Conservation (phyloP, 2,797 vertebrate genomes). For the Takifugu ocellatus region DNA sequence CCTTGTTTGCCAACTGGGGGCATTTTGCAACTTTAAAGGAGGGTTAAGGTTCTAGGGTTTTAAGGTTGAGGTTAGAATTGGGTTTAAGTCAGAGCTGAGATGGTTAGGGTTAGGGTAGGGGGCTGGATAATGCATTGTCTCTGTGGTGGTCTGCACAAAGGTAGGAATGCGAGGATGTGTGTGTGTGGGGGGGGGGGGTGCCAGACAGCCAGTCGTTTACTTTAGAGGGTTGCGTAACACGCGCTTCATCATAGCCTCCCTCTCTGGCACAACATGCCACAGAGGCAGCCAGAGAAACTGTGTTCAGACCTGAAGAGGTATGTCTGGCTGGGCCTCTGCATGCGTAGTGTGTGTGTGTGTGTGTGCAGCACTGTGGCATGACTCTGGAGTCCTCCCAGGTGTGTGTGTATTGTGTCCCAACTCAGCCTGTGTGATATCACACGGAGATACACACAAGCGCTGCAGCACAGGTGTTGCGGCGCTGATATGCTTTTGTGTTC, state of each 20-base stretch:
- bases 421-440: conserved; percentile 44
- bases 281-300: conserved; percentile 48
- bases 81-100: no score
- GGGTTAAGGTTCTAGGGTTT: no score
- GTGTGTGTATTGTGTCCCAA: conserved; percentile 46
- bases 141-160: no score
- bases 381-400: conserved; percentile 51
- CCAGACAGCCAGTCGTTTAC: conserved; percentile 33
- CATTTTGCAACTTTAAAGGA: no score
- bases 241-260: conserved; percentile 32
- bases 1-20: no score
- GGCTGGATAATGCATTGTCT: no score
- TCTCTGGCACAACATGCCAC: conserved; percentile 44
- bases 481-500: conserved; percentile 64
- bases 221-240: conserved; percentile 44
- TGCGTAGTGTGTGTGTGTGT: conserved; percentile 10
- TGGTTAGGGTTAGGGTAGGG: no score
- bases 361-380: conserved; percentile 39
- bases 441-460: conserved; percentile 38
- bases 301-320: conserved; percentile 41
- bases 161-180: not conserved
- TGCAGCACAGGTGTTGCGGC: conserved; percentile 55
- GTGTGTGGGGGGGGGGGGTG: conserved; percentile 24
- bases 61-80: no score
- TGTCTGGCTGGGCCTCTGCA: conserved; percentile 12